Evolutionary conservation across 2,797 vertebrate genomes (phyloP).

Genomic region (Bufotes viridis): DNA sequence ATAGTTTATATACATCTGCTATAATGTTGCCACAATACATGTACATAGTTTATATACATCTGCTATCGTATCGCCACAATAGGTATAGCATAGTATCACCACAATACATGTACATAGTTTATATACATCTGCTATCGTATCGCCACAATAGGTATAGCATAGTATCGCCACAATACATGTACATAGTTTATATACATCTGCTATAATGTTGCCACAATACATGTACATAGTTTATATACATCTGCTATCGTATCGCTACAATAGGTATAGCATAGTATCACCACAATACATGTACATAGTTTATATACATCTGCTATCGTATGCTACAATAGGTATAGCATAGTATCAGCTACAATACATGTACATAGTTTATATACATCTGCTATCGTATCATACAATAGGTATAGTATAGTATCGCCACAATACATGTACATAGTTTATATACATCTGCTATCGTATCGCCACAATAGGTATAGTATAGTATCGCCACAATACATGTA

Average conservation of each 20-base stretch:
- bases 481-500: neutral
- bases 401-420: neutral
- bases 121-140: neutral
- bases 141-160: neutral
- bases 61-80: neutral
- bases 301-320: neutral
- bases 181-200: neutral
- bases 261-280: neutral
- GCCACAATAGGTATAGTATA: neutral
- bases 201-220: too few species aligned
- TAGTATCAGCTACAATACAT: neutral
- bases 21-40: too few species aligned
- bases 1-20: neutral
- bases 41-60: neutral
- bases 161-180: neutral
- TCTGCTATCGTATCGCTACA: neutral
- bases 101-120: neutral
- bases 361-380: neutral
- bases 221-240: neutral
- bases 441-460: neutral
- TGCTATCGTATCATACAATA: too few species aligned
- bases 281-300: neutral
- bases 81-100: too few species aligned
- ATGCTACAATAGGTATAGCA: neutral
- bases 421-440: neutral